Evolutionary conservation across 2,888 invertebrate species (phyloP), one percentile per base, ranked within the genome.

Genomic region (Urechis unicinctus): DNA sequence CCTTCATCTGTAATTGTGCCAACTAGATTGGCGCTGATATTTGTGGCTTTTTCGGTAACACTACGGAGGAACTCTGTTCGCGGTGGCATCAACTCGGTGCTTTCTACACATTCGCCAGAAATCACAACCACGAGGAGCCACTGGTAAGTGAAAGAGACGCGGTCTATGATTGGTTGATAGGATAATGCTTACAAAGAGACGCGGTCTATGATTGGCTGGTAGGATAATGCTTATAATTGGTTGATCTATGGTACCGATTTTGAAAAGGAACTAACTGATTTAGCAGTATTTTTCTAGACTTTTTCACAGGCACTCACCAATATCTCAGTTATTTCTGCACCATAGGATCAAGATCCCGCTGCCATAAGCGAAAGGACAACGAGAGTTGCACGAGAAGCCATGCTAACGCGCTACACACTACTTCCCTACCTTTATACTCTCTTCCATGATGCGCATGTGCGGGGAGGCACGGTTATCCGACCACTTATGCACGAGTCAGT

Each of bases 401-500:
- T 75, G 21, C 41, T 60, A 44, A 71, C 66, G 3, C 66, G 74
- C 26, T 74, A 74, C 61, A 61, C 62, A 59, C 63, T 74, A n/a
- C 58, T 73, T 36, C 74, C 74, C 4, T 72, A 70, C 50, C 60
- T 74, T 13, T 74, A 74, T 59, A 73, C 74, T 29, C 59, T 73
- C 46, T 74, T 74, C 62, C 66, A 73, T 51, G 59, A 65, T 30
- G 73, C 69, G 9, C 86, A 88, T 70, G 75, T 79, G 0, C 75
- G 78, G 58, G 91, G 89, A 0, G 84, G 85, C 42, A 88, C 89
- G 0, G 90, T 91, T 0, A 84, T 86, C 0, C 80, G 88, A 44
- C 89, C 91, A 1, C 74, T 91, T 62, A 88, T 88, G 79, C 87
- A 89, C 69, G 88, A 89, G 89, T 89, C 67, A 63, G 67, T n/a